A percentile compares a stretch with the other conserved stretches of the same genome.
Conservation (phyloP, 2,113 vertebrate genomes). For the Colinus virginianus region DNA sequence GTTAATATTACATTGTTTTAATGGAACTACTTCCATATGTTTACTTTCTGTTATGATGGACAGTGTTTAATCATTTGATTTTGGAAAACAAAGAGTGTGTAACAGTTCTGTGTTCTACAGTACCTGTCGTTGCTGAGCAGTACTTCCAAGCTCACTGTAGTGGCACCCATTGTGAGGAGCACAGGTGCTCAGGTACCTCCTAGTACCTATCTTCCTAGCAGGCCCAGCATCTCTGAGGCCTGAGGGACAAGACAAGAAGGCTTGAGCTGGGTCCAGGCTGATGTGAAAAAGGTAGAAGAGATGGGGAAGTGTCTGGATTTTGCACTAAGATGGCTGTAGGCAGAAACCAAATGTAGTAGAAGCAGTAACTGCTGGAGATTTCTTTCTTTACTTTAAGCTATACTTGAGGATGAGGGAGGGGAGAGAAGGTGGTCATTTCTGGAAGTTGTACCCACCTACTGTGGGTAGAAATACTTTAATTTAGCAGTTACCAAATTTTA, state of each 20-base stretch:
- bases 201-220: neutral
- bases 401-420: neutral
- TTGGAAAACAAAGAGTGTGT: neutral
- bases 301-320: neutral
- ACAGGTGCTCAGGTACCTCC: neutral
- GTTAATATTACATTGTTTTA: neutral
- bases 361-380: neutral
- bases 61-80: neutral
- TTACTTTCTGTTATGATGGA: neutral
- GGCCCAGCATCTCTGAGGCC: neutral
- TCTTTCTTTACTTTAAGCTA: neutral
- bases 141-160: neutral
- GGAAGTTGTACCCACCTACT: neutral
- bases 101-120: neutral
- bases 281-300: neutral
- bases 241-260: neutral
- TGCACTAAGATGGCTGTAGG: fast-evolving
- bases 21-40: neutral
- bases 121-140: neutral
- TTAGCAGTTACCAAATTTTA: neutral
- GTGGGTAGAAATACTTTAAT: neutral
- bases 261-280: neutral
- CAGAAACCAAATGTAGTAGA: neutral
- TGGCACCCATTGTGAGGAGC: neutral
- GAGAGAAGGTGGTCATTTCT: neutral